Percentiles rank a stretch among this genome's conserved stretches.
Conservation (phyloP, 2,888 invertebrate genomes). For the Myathropa florea region DNA sequence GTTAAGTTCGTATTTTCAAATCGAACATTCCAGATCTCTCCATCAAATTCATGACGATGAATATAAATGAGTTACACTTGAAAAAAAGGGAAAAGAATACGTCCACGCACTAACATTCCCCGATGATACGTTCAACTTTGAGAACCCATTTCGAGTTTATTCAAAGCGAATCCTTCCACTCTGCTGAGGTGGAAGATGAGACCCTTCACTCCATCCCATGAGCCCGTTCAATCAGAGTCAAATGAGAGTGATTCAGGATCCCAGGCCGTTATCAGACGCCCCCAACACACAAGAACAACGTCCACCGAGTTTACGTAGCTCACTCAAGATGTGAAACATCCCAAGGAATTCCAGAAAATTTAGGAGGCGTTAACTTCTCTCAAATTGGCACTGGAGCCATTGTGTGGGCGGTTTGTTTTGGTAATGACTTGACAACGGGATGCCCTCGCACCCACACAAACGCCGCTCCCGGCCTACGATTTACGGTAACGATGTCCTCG, state of each 20-base stretch:
- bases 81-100: not conserved
- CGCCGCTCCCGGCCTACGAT: not conserved
- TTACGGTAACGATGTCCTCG: conserved; percentile 24
- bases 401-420: conserved; percentile 28
- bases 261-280: not conserved
- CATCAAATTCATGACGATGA: not conserved
- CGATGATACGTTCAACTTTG: not conserved
- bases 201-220: not conserved
- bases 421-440: conserved; percentile 30
- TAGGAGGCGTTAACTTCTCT: conserved; percentile 17
- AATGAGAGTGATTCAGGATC: conserved; percentile 13
- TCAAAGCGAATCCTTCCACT: conserved; percentile 1
- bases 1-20: no score
- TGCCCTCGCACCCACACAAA: not conserved
- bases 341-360: not conserved
- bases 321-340: not conserved
- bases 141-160: not conserved
- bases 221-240: conserved; percentile 2
- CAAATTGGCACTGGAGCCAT: conserved; percentile 26
- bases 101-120: not conserved
- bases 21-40: not conserved
- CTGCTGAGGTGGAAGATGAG: no score
- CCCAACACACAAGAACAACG: not conserved
- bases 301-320: no score
- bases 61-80: not conserved